Evolutionary conservation across 1,140 invertebrate species (phyloP).

Genomic region (Drosophila paulistorum): DNA sequence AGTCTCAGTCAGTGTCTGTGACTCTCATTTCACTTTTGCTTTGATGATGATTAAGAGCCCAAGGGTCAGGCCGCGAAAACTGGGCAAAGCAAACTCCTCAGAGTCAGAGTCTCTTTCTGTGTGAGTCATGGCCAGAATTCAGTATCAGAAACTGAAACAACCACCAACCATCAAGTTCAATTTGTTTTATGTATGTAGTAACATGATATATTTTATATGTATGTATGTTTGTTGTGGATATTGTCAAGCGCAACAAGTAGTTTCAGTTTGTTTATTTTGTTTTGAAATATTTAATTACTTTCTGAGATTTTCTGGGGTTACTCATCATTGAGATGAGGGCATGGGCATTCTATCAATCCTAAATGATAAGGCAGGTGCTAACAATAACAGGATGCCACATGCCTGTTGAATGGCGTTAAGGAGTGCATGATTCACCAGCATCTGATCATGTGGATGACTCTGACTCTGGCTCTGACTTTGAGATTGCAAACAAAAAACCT

Average conservation of each 20-base stretch:
- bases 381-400: background rate
- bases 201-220: constrained; percentile 44
- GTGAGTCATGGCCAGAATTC: constrained; percentile 66
- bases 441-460: background rate
- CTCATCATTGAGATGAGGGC: constrained; percentile 24
- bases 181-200: constrained; percentile 30
- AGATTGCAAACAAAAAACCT: constrained; percentile 8
- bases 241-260: constrained; percentile 69
- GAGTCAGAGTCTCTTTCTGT: background rate
- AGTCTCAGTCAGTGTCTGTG: constrained; percentile 2
- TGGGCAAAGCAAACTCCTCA: constrained; percentile 43
- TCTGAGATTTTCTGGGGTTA: constrained; percentile 45
- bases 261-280: constrained; percentile 56
- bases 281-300: constrained; percentile 76
- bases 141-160: constrained; percentile 29
- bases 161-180: constrained; percentile 28
- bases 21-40: constrained; percentile 56
- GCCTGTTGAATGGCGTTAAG: constrained; percentile 7
- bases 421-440: constrained; percentile 1
- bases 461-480: background rate
- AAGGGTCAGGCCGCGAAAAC: constrained; percentile 59
- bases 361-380: constrained; percentile 28
- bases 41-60: constrained; percentile 52
- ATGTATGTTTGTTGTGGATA: constrained; percentile 13
- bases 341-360: background rate